phyloP scores from a whole-genome alignment of 2,888 invertebrate genomes.

The Globia sparganii region DNA sequence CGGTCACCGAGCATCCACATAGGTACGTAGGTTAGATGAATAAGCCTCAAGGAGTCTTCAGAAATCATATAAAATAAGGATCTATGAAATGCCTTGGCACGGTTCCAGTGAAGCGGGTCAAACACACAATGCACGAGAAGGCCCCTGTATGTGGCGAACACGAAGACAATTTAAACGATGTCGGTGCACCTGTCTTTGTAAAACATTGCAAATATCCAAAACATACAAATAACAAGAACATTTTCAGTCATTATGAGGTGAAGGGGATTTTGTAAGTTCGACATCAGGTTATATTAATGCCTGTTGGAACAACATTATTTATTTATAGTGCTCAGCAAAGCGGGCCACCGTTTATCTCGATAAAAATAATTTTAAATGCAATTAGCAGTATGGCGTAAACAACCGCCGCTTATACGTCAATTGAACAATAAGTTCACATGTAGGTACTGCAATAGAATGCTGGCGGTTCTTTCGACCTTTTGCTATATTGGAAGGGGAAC shows the following conservation, averaged over 20 bases:
- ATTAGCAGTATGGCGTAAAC: conserved; percentile 18
- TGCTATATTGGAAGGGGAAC: conserved; percentile 66
- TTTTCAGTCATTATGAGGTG: conserved; percentile 9
- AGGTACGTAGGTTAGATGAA: conserved; percentile 22
- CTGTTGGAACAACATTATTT: conserved; percentile 23
- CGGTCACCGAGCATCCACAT: conserved; percentile 30
- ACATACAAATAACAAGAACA: conserved; percentile 11
- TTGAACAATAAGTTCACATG: conserved; percentile 54
- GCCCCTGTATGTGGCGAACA: background rate
- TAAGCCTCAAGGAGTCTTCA: conserved; percentile 20
- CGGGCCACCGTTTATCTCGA: conserved; percentile 13
- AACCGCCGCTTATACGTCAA: conserved; percentile 27
- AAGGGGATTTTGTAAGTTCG: conserved; percentile 32
- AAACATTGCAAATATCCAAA: conserved; percentile 21
- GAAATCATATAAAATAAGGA: conserved; percentile 20
- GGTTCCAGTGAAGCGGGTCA: conserved; percentile 13
- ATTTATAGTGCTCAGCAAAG: conserved; percentile 17
- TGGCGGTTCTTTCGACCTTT: conserved; percentile 64
- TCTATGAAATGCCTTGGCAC: conserved; percentile 23
- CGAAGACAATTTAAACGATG: conserved; percentile 5
- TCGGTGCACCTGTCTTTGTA: background rate
- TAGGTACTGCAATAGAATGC: conserved; percentile 44
- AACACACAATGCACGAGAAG: conserved; percentile 9
- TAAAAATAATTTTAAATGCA: conserved; percentile 24
- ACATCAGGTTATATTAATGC: conserved; percentile 47